Evolutionary conservation across 2,888 invertebrate species (phyloP).

Genomic region (Cephus sareptanus): DNA sequence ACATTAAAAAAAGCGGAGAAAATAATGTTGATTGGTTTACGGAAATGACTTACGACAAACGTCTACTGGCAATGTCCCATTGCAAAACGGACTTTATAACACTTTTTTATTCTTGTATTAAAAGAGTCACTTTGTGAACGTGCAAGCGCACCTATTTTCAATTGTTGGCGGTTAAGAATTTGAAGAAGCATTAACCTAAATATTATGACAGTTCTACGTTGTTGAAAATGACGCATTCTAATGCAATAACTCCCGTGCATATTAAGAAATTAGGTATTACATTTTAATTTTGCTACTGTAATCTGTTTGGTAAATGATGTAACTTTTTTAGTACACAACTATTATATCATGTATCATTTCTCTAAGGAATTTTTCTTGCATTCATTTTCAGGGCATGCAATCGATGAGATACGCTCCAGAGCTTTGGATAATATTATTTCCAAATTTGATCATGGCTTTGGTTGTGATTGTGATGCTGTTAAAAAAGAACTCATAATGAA

Average conservation of each 20-base stretch:
- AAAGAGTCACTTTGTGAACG: background rate
- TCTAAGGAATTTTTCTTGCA: background rate
- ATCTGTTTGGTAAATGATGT: background rate
- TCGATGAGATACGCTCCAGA: slow-evolving; percentile 72
- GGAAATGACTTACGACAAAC: too few relatives aligned
- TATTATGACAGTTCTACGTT: slow-evolving; percentile 1
- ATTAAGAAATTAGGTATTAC: slow-evolving; percentile 53
- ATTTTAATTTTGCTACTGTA: background rate
- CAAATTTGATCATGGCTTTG: slow-evolving; percentile 74
- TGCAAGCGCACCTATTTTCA: background rate
- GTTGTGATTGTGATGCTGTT: slow-evolving; percentile 71
- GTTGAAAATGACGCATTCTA: slow-evolving; percentile 39
- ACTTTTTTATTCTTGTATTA: background rate
- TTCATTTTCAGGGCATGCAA: slow-evolving; percentile 67
- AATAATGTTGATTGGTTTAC: too few relatives aligned
- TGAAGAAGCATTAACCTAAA: background rate
- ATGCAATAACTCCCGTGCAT: slow-evolving; percentile 46
- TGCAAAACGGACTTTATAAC: too few relatives aligned
- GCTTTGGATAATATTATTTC: slow-evolving; percentile 70
- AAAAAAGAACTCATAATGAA: slow-evolving; percentile 72
- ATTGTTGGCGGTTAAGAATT: background rate
- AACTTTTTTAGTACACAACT: background rate
- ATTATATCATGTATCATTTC: background rate
- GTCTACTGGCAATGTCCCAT: too few relatives aligned
- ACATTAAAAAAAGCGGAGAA: too few relatives aligned